These are phyloP conservation scores for Xiphophorus birchmanni DNA, from an alignment of 2,797 vertebrate genomes.

Conservation along the genomic window DNA sequence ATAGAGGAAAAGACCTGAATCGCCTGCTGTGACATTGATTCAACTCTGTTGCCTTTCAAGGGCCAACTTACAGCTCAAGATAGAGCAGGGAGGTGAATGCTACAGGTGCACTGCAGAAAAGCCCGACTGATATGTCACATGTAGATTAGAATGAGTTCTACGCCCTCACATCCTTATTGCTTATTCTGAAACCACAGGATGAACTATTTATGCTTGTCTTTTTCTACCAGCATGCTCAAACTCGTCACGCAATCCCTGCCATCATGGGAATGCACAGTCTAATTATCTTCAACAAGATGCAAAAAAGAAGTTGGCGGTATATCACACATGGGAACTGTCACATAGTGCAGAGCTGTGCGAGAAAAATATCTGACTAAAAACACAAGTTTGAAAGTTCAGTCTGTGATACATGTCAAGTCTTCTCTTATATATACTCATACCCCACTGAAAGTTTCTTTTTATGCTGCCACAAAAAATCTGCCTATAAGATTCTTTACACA, in stretches of 20 bases:
- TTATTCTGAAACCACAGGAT: constrained; percentile 29
- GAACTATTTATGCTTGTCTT: constrained; percentile 18
- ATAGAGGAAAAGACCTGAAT: constrained; percentile 19
- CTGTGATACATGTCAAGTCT: constrained; percentile 8
- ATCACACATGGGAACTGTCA: constrained; percentile 16
- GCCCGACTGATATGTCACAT: constrained; percentile 29
- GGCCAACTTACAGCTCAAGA: constrained; percentile 19
- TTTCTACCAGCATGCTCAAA: constrained; percentile 18
- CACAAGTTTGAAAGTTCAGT: background rate
- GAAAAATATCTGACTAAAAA: constrained; percentile 14
- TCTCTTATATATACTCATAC: background rate
- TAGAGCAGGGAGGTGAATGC: constrained; percentile 14
- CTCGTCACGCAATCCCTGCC: constrained; percentile 22
- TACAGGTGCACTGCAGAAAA: constrained; percentile 21
- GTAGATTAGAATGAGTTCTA: constrained; percentile 23
- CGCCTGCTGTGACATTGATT: constrained; percentile 32
- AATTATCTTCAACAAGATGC: constrained; percentile 33
- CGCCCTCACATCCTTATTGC: constrained; percentile 13
- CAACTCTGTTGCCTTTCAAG: constrained; percentile 16
- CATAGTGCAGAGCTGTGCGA: constrained; percentile 7
- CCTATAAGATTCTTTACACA: background rate
- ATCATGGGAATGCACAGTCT: constrained; percentile 15
- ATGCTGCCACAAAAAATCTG: constrained; percentile 1
- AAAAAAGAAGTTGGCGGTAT: constrained; percentile 26
- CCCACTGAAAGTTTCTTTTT: constrained; percentile 1